Conservation (phyloP, 92 coral and sea anemone genomes). For the Desmophyllum pertusum region DNA sequence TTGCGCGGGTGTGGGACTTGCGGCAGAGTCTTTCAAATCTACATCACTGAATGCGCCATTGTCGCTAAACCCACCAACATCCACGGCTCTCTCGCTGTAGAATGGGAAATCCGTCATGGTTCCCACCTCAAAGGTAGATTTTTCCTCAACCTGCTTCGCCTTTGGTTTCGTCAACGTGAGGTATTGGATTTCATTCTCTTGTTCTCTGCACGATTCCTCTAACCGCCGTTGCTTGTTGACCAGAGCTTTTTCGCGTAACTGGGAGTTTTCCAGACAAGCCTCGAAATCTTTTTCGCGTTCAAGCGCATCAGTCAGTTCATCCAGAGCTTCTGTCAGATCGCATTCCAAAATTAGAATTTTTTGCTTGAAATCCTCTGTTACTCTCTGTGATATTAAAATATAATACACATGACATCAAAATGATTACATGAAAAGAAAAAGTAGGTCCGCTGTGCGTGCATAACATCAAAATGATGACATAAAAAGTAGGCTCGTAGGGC, state of each 20-base stretch:
- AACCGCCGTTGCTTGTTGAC: conserved; percentile 80
- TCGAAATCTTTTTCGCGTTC: conserved; percentile 92
- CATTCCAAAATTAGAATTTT: conserved; percentile 79
- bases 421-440: not conserved
- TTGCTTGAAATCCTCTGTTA: conserved; percentile 82
- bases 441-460: not conserved
- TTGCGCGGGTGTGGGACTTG: conserved; percentile 20
- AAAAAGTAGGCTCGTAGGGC: not conserved
- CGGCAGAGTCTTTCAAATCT: conserved; percentile 39
- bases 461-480: not conserved
- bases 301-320: conserved; percentile 92
- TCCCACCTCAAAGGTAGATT: conserved; percentile 49
- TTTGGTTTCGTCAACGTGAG: conserved; percentile 58
- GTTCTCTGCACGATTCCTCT: conserved; percentile 89
- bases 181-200: conserved; percentile 91
- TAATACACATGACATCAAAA: not conserved
- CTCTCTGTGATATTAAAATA: conserved; percentile 56
- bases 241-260: conserved; percentile 84
- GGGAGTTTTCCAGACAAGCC: conserved; percentile 69
- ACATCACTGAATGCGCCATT: conserved; percentile 21
- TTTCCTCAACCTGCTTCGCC: conserved; percentile 34
- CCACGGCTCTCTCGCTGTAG: conserved; percentile 75
- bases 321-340: conserved; percentile 93
- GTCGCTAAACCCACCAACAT: conserved; percentile 37
- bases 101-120: conserved; percentile 75